Evolutionary conservation across 2,113 vertebrate species (phyloP).

Genomic region (Conger conger): DNA sequence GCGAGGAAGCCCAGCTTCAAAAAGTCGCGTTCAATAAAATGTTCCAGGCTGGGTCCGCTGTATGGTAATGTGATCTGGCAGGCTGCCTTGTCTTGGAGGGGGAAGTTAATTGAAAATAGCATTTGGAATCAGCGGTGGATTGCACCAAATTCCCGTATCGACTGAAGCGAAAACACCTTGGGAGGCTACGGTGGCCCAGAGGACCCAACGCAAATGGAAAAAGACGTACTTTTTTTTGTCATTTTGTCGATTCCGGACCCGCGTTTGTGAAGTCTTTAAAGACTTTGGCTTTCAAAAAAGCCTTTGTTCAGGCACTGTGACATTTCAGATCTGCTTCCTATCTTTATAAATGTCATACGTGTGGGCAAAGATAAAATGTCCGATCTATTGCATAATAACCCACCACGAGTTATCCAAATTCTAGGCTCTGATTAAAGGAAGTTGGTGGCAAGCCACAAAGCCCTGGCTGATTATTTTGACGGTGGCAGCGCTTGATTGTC

Average conservation of each 20-base stretch:
- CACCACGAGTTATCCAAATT: not conserved
- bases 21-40: constrained; percentile 36
- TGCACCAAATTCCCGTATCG: constrained; percentile 32
- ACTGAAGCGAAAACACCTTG: constrained; percentile 30
- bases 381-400: not conserved
- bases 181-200: constrained; percentile 23
- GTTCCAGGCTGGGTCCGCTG: constrained; percentile 33
- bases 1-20: not conserved
- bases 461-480: constrained; percentile 30
- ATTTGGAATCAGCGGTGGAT: constrained; percentile 39
- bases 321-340: constrained; percentile 6
- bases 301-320: constrained; percentile 5
- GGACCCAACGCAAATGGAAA: constrained; percentile 16
- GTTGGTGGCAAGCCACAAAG: constrained; percentile 13
- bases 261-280: not conserved
- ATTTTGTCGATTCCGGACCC: not conserved
- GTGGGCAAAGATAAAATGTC: not conserved
- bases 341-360: constrained; percentile 2
- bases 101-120: constrained; percentile 52
- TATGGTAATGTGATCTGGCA: constrained; percentile 50
- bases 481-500: constrained; percentile 20
- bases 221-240: constrained; percentile 17
- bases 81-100: constrained; percentile 42
- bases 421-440: constrained; percentile 20
- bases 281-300: not conserved